Base-by-base conservation (phyloP, 2,888 invertebrate genomes). In the Pollenia angustigena region DNA sequence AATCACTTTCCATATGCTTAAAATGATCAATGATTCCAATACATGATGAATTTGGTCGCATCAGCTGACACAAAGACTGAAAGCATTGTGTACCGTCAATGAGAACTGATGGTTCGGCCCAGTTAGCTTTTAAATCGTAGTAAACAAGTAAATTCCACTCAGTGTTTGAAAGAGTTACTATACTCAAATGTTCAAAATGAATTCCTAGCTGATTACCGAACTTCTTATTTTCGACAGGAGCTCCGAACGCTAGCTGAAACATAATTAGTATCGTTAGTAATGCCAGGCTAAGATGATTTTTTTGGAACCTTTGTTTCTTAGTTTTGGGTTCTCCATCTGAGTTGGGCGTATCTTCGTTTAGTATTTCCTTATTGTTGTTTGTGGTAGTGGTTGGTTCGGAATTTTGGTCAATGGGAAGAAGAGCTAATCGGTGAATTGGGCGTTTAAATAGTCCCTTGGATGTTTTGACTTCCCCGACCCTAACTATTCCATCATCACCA, bases 141-240 rank as follows among this genome's bases (percentile, higher is more conserved):
- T 32, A 58, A 14, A 60, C 60, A 12, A 42, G 4, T 40, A 60
- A 9, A 60, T 40, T n/a, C 40, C 46, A 66, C 46, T 66, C 66
- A 14, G 66, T 46, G n/a, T 44, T 66, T 48, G 46, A 66, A 48
- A 48, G 42, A 48, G 66, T 4, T 3, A 23, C 66, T 48, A 23
- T 48, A 8, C 46, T 48, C 4, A 66, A 16, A 10, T 66, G 46
- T 11, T 64, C 44, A n/a, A 64, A 64, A 64, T 44, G 16, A 10
- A 64, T 64, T 46, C 64, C 44, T 8, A 66, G n/a, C 14, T 4
- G 12, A 46, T 66, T 66, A 40, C n/a, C 32, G 7, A 60, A 60
- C 42, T 32, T 60, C 14, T 40, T 32, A 40, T 40, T 60, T 60
- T 40, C 6, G 32, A 60, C n/a, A 40, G 40, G 40, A 11, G 42